Conservation (phyloP, 2,888 invertebrate species). For the Biston stratarius region DNA sequence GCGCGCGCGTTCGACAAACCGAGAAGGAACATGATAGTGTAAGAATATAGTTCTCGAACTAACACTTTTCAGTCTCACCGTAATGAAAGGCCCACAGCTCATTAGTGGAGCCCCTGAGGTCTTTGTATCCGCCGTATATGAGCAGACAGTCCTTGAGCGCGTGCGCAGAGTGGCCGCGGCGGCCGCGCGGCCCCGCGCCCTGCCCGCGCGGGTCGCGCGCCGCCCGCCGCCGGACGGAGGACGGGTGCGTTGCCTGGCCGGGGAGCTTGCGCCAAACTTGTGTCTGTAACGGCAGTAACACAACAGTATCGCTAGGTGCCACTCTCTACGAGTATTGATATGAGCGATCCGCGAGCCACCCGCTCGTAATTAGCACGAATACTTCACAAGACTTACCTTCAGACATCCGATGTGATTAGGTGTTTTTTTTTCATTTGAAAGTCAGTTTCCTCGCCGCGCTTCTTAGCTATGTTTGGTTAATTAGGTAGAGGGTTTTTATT, state of each 20-base stretch:
- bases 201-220: constrained; percentile 69
- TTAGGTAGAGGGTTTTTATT: too few species aligned
- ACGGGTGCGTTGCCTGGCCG: constrained; percentile 67
- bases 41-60: too few species aligned
- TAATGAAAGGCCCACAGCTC: constrained; percentile 96
- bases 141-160: constrained; percentile 92
- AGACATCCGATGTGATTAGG: too few species aligned
- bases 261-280: constrained; percentile 86
- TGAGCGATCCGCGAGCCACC: not conserved
- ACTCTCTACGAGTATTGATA: not conserved
- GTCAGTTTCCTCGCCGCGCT: too few species aligned
- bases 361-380: not conserved
- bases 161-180: constrained; percentile 94
- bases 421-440: too few species aligned
- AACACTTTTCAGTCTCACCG: constrained; percentile 88
- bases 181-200: constrained; percentile 88
- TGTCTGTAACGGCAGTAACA: constrained; percentile 47
- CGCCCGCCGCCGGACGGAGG: constrained; percentile 71
- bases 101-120: constrained; percentile 92
- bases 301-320: too few species aligned
- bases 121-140: constrained; percentile 95
- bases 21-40: too few species aligned
- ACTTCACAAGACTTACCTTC: not conserved
- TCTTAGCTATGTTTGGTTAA: too few species aligned
- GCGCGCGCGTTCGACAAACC: too few species aligned